Base-by-base conservation (phyloP, 64 coral and sea anemone species). In the Stichodactyla helianthus region DNA sequence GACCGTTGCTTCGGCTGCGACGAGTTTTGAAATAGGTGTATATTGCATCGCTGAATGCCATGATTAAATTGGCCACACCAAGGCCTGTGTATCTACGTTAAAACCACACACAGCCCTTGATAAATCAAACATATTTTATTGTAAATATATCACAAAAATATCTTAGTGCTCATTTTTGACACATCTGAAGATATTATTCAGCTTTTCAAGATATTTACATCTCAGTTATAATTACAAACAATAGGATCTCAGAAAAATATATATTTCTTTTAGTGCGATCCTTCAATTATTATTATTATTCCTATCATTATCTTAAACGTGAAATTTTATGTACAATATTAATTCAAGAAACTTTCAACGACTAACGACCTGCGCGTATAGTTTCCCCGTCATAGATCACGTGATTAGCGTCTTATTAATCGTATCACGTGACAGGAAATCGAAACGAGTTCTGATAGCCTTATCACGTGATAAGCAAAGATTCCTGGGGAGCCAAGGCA, bases 121-220 rank as follows among this genome's bases (percentile, higher is more conserved):
- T 74, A 74, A 74, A 74, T 26, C 23, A 74, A 74, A 74, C 68
- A 74, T 26, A 27, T 31, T 74, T 74, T 74, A 74, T 74, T 74
- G 26, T 31, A 74, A 71, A 74, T 74, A 31, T 23, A 74, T 74
- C 68, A 74, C 68, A 74, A 74, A 74, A 74, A 74, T 74, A 74
- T 31, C 68, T 31, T 74, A 74, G 25, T 26, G 68, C 12, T 27
- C 22, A 74, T 31, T 74, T 74, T 74, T 31, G 25, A 10, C 35
- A 74, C 68, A 74, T 74, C 25, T 74, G 25, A 31, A 74, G 68
- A 74, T 74, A 74, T 74, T 74, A 74, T 74, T 26, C n/a, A 26
- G 68, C n/a, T 74, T 35, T 74, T 35, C 68, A 74, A 74, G 25
- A 28, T 74, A 74, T 74, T 74, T 74, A 74, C 68, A 74, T 26